Conservation (phyloP, 2,888 invertebrate species). For the Synergus gifuensis region DNA sequence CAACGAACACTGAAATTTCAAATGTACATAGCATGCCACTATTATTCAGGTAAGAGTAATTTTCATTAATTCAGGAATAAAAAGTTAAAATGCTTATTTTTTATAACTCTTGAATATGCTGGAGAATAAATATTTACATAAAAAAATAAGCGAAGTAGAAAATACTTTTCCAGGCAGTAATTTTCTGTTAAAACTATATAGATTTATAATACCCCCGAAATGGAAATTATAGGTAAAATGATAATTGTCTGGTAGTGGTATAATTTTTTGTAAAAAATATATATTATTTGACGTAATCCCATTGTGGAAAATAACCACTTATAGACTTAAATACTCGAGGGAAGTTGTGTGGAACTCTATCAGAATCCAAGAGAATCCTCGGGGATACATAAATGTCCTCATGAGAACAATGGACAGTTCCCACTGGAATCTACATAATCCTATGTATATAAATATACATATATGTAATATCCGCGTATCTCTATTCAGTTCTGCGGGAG, state of each 20-base stretch:
- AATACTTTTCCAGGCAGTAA: background rate
- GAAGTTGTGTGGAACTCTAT: background rate
- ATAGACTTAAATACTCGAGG: background rate
- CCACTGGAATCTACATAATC: background rate
- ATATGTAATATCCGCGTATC: background rate
- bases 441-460: background rate
- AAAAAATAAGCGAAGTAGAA: background rate
- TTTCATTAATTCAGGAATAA: background rate
- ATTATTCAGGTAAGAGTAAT: background rate
- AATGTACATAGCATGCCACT: background rate
- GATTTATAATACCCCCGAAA: background rate
- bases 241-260: background rate
- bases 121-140: too few relatives aligned
- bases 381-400: constrained; percentile 3
- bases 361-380: background rate
- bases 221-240: background rate
- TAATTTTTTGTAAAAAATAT: background rate
- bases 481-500: background rate
- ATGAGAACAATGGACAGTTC: background rate
- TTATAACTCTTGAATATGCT: background rate
- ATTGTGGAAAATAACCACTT: constrained; percentile 2
- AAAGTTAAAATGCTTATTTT: background rate
- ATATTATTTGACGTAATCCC: background rate
- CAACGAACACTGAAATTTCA: background rate
- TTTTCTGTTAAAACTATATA: too few relatives aligned